Conservation (phyloP, 1,140 invertebrate species). For the Dendroctonus ponderosae region DNA sequence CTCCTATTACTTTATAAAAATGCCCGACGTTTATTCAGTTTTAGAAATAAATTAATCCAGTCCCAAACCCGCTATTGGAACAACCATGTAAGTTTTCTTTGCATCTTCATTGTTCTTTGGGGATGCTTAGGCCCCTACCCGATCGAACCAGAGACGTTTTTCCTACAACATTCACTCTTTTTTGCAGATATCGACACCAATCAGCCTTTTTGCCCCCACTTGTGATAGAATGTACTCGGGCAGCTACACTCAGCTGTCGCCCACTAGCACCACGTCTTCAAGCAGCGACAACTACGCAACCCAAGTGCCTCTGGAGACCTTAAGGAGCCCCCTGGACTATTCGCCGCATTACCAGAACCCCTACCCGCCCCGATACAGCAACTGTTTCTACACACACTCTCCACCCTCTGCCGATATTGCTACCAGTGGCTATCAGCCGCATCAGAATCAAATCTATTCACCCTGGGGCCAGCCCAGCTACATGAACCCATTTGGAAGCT, state of each 20-base stretch:
- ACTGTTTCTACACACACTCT: slow-evolving; percentile 49
- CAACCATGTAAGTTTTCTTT: too few relatives aligned
- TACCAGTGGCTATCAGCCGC: slow-evolving; percentile 45
- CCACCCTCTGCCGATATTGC: slow-evolving; percentile 45
- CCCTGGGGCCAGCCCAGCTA: slow-evolving; percentile 37
- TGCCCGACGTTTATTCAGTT: too few relatives aligned
- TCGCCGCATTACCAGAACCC: slow-evolving; percentile 45
- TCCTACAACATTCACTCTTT: too few relatives aligned
- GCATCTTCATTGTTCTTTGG: too few relatives aligned
- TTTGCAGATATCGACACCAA: slow-evolving; percentile 18
- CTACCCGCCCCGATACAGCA: slow-evolving; percentile 40
- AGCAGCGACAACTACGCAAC: slow-evolving; percentile 45
- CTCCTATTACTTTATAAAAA: too few relatives aligned
- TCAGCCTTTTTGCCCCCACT: slow-evolving; percentile 44
- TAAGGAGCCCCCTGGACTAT: slow-evolving; percentile 46
- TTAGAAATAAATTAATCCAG: too few relatives aligned
- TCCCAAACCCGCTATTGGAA: too few relatives aligned
- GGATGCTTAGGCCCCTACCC: too few relatives aligned
- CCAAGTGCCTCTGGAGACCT: slow-evolving; percentile 43
- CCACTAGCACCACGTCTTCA: slow-evolving; percentile 45
- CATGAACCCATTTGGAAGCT: slow-evolving; percentile 36
- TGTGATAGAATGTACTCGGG: slow-evolving; percentile 45
- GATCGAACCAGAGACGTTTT: too few relatives aligned
- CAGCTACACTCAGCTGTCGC: slow-evolving; percentile 43
- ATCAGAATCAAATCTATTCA: slow-evolving; percentile 36